These are phyloP conservation scores for Pachycephala philippinensis DNA, from an alignment of 2,113 vertebrate genomes.

Conservation along the genomic window DNA sequence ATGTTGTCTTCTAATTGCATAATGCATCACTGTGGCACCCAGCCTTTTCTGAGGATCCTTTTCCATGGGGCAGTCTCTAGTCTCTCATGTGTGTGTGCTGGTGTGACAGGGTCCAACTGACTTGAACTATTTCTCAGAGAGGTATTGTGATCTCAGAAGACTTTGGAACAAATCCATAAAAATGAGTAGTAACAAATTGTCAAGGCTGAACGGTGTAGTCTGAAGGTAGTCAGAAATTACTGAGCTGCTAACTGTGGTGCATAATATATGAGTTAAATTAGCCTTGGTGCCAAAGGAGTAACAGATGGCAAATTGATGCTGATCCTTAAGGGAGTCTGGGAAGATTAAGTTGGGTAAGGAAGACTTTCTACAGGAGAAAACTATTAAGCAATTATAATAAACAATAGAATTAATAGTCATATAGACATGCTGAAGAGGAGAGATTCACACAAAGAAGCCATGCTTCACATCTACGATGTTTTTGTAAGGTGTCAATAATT, in stretches of 20 bases:
- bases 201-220: not conserved
- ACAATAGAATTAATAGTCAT: not conserved
- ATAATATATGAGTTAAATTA: not conserved
- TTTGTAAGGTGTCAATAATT: not conserved
- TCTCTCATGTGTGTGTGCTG: fast-evolving
- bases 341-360: not conserved
- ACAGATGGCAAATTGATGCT: not conserved
- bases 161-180: not conserved
- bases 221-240: not conserved
- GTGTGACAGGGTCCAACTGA: not conserved
- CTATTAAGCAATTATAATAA: not conserved
- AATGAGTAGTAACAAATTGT: not conserved
- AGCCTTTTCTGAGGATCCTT: not conserved
- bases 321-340: not conserved
- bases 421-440: not conserved
- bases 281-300: not conserved
- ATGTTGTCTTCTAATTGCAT: not conserved
- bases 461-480: not conserved
- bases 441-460: not conserved
- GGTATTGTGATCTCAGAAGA: not conserved
- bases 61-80: not conserved
- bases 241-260: not conserved
- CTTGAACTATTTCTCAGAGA: not conserved
- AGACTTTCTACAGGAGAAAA: not conserved
- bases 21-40: not conserved